These are phyloP conservation scores for Podotricha telesiphe DNA, from an alignment of 2,888 invertebrate genomes.

Conservation along the genomic window DNA sequence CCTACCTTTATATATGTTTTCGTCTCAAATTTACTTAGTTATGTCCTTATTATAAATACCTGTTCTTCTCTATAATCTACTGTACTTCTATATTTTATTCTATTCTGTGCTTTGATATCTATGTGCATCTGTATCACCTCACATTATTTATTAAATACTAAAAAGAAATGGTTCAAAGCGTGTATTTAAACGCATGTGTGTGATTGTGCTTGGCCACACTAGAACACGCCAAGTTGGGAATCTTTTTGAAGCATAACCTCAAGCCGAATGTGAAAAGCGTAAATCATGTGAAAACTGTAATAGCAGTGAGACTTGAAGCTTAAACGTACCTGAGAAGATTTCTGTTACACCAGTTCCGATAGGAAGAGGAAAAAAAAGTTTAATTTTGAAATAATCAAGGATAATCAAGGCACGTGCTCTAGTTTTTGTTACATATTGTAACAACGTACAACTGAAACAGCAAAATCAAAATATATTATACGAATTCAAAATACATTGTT, in stretches of 20 bases:
- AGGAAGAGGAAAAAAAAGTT: slow-evolving; percentile 72
- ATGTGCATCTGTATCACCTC: slow-evolving; percentile 37
- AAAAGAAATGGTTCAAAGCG: slow-evolving; percentile 47
- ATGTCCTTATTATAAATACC: neutral
- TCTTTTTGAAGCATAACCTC: slow-evolving; percentile 59
- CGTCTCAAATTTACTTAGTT: neutral
- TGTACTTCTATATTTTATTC: slow-evolving; percentile 33
- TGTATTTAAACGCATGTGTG: slow-evolving; percentile 54
- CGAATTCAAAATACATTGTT: too few relatives aligned
- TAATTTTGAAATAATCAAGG: slow-evolving; percentile 54
- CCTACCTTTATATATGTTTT: slow-evolving; percentile 22
- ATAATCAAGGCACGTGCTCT: slow-evolving; percentile 42
- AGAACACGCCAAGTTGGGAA: slow-evolving; percentile 48
- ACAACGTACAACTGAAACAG: neutral
- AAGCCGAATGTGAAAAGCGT: slow-evolving; percentile 69
- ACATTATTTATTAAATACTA: slow-evolving; percentile 28
- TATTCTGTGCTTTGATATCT: slow-evolving; percentile 40
- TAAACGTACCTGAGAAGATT: slow-evolving; percentile 81
- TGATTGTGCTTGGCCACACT: slow-evolving; percentile 58
- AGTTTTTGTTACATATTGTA: slow-evolving; percentile 22
- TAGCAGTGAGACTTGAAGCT: slow-evolving; percentile 73
- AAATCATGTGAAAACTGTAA: slow-evolving; percentile 62
- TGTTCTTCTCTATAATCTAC: slow-evolving; percentile 27
- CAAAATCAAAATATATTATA: neutral
- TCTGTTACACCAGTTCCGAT: slow-evolving; percentile 80